Evolutionary conservation across 2,113 vertebrate species (phyloP).

Genomic region (Gorsachius goisagi): DNA sequence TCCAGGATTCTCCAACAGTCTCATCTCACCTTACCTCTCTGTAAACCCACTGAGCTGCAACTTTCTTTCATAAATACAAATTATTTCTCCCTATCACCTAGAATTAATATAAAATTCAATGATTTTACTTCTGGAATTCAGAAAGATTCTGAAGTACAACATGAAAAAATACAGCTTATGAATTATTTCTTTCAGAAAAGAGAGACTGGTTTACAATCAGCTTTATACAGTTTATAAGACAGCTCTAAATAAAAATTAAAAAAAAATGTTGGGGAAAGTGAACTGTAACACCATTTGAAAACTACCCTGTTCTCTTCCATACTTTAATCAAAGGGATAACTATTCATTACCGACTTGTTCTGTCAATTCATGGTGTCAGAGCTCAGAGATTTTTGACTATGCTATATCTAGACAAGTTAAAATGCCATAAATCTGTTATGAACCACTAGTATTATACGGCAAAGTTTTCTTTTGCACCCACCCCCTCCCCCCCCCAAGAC

Average conservation of each 20-base stretch:
- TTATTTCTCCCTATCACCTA: background rate
- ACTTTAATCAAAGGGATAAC: background rate
- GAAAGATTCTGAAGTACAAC: background rate
- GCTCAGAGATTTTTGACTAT: background rate
- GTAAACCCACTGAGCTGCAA: background rate
- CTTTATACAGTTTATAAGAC: background rate
- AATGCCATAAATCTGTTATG: background rate
- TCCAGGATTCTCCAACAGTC: background rate
- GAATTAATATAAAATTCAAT: background rate
- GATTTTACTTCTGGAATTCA: background rate
- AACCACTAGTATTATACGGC: no score
- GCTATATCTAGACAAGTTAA: background rate
- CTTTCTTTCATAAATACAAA: background rate
- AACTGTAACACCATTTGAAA: background rate
- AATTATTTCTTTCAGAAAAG: background rate
- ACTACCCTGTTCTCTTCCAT: background rate
- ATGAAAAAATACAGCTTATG: background rate
- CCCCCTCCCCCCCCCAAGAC: rapidly evolving
- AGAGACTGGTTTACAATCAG: background rate
- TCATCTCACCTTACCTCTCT: background rate
- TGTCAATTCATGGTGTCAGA: background rate
- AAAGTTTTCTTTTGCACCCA: background rate
- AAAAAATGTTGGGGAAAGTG: background rate
- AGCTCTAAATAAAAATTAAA: background rate
- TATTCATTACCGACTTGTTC: background rate